Evolutionary conservation across 2,888 invertebrate species (phyloP).

Genomic region (Xestobium rufovillosum): DNA sequence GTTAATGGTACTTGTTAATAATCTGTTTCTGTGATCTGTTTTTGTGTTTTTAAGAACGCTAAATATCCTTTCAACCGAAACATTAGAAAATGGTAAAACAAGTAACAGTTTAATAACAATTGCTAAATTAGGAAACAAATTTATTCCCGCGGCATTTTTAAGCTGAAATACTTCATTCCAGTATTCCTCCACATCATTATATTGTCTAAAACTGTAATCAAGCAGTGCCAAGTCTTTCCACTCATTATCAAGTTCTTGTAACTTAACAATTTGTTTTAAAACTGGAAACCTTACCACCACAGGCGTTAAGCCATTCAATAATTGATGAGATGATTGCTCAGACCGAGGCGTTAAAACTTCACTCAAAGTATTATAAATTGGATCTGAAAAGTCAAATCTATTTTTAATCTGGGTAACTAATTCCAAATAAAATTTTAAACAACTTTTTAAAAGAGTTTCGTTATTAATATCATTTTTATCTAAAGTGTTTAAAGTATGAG

Average conservation of each 20-base stretch:
- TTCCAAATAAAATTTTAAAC: not conserved
- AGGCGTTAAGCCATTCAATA: not conserved
- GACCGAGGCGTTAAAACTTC: too few species aligned
- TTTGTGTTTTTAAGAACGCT: not conserved
- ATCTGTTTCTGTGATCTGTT: not conserved
- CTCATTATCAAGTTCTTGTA: not conserved
- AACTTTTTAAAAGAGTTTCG: slow-evolving; percentile 2
- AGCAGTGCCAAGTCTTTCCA: not conserved
- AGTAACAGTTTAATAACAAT: not conserved
- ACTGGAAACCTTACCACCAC: not conserved
- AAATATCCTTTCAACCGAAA: too few species aligned
- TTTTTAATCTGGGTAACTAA: not conserved
- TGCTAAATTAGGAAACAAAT: not conserved
- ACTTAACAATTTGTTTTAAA: not conserved
- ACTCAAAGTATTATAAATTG: not conserved
- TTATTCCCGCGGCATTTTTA: slow-evolving; percentile 1
- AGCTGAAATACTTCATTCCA: not conserved
- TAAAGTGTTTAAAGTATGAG: not conserved
- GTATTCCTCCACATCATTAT: not conserved
- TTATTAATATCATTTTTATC: not conserved
- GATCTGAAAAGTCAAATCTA: not conserved
- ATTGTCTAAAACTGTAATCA: not conserved
- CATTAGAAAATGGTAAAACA: not conserved
- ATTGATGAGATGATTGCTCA: not conserved
- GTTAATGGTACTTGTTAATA: not conserved